Evolutionary conservation across 2,797 vertebrate species (phyloP), one percentile per base, ranked within the genome.

Genomic region (Sebastes oblongus): DNA sequence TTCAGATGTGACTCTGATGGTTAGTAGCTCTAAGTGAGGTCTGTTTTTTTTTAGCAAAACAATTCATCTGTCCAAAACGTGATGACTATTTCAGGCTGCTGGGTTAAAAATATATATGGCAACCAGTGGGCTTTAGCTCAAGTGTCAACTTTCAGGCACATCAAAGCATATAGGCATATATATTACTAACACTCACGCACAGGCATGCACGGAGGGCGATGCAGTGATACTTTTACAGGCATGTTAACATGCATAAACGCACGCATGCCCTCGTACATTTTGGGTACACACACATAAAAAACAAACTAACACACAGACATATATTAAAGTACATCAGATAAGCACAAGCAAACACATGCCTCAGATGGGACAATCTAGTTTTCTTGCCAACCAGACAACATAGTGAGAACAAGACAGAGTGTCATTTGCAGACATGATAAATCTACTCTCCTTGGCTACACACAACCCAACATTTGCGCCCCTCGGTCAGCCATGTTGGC

Each of bases 321-420:
- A 29, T 22, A 69, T 9, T 29, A 11, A 50, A 59, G 25, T 4
- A 69, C 12, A 66, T 5, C 56, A 36, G 20, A 76, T 54, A 77
- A 67, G 34, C 42, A 32, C 32, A 74, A 58, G 22, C 9, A 66
- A 66, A 64, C 50, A 60, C 64, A 71, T 11, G 18, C 61, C 54
- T 25, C 36, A 68, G 54, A 64, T 10, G 16, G 32, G 42, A 54
- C 30, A 3, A 9, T 62, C 62, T 54, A 3, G 59, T 24, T 68
- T 66, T 82, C 54, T 1, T 80, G 82, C 83, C 87, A 93, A 72
- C 39, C 74, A 91, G 82, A 85, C 80, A 10, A 46, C 83, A 89
- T 86, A 89, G 89, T 85, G 87, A 85, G 67, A 94, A 93, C 91
- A 87, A 85, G 85, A 75, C 75, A 82, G 83, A 54, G 77, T 72